phyloP scores from a whole-genome alignment of 2,888 invertebrate species.

The Synergus umbraculus region DNA sequence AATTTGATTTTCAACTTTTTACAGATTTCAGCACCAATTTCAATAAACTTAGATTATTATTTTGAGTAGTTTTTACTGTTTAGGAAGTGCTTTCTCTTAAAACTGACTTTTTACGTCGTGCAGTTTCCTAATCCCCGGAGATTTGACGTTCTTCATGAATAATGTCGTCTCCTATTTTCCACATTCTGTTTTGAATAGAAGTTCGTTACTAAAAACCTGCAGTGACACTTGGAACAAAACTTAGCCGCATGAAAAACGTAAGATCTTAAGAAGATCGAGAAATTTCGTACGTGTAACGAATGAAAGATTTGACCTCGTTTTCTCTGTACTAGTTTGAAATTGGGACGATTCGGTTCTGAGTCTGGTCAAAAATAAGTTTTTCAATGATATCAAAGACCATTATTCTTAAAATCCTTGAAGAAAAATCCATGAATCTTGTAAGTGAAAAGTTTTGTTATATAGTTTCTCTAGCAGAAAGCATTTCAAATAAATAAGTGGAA shows the following conservation, averaged over 20 bases:
- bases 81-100: no score
- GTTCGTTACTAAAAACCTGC: neutral
- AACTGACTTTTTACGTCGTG: no score
- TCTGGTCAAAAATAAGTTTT: slow-evolving; percentile 32
- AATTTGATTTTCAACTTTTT: no score
- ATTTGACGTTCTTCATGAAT: neutral
- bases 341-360: neutral
- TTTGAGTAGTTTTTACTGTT: no score
- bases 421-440: slow-evolving; percentile 1
- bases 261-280: slow-evolving; percentile 21
- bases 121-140: neutral
- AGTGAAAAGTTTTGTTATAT: slow-evolving; percentile 10
- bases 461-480: neutral
- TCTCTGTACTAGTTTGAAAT: slow-evolving; percentile 26
- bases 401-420: neutral
- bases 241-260: neutral
- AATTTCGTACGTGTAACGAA: slow-evolving; percentile 13
- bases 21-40: no score
- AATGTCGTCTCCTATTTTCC: neutral
- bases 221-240: neutral
- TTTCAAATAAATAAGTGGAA: no score
- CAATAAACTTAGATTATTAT: no score
- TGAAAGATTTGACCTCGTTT: slow-evolving; percentile 11
- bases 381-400: slow-evolving; percentile 8
- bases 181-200: neutral